Percentiles rank a stretch among this genome's conserved stretches.
Conservation (phyloP, 2,797 vertebrate genomes). For the Schizopygopsis malacanthus region DNA sequence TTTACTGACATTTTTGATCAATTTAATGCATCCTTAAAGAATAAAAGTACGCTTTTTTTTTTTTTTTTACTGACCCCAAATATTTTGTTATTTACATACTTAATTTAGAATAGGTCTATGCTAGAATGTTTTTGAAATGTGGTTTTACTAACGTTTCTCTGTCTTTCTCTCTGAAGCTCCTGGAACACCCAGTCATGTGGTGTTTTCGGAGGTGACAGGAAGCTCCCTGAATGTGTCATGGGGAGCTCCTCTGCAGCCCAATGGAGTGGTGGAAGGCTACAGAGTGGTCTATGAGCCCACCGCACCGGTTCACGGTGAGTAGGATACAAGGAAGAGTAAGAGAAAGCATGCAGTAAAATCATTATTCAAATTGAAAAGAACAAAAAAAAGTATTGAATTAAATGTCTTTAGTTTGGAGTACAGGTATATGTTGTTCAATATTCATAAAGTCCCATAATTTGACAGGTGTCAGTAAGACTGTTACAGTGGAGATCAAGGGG, state of each 20-base stretch:
- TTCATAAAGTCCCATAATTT: neutral
- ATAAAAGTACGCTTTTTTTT: neutral
- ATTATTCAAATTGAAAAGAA: neutral
- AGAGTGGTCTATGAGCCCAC: conserved; percentile 91
- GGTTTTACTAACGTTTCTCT: conserved; percentile 11
- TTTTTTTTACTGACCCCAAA: neutral
- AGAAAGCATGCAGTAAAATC: neutral
- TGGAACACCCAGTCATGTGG: conserved; percentile 85
- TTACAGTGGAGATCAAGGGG: conserved; percentile 93
- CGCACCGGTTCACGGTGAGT: conserved; percentile 87
- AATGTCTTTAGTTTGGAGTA: neutral
- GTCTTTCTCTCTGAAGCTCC: conserved; percentile 79
- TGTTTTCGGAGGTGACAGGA: conserved; percentile 92
- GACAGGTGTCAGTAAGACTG: conserved; percentile 92
- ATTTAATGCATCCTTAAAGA: neutral
- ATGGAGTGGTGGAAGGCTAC: conserved; percentile 93
- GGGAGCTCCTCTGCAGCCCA: conserved; percentile 87
- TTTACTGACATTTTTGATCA: neutral
- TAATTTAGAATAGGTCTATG: neutral
- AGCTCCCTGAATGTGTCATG: conserved; percentile 92
- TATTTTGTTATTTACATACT: neutral
- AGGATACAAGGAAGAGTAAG: neutral
- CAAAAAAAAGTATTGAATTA: neutral
- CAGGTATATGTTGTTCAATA: neutral
- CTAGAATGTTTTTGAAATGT: neutral